Conservation (phyloP, 2,797 vertebrate genomes). For the Cryptoprocta ferox region DNA sequence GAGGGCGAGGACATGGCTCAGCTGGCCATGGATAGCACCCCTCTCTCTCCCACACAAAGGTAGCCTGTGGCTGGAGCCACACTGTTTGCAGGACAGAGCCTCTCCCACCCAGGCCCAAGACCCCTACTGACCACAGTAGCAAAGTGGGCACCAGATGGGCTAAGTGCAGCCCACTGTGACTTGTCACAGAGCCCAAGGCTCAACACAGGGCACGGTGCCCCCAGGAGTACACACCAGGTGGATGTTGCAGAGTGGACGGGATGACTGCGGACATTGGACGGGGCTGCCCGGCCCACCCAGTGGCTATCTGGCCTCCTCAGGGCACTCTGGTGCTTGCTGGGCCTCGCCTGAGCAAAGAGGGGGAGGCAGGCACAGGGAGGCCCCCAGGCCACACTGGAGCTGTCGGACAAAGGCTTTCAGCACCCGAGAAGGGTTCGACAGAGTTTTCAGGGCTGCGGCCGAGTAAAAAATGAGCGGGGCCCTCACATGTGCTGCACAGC, state of each 20-base stretch:
- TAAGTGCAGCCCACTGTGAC: not conserved
- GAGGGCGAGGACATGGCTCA: not conserved
- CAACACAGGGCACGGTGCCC: not conserved
- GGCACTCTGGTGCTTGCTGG: not conserved
- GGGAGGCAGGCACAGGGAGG: not conserved
- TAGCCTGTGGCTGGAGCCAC: not conserved
- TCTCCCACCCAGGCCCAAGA: not conserved
- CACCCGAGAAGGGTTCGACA: slow-evolving; percentile 51
- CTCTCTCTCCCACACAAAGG: not conserved
- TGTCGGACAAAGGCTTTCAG: slow-evolving; percentile 74
- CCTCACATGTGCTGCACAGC: slow-evolving; percentile 77
- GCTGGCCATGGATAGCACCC: not conserved
- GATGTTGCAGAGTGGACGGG: not conserved
- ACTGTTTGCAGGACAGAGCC: not conserved
- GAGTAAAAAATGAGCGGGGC: slow-evolving; percentile 70
- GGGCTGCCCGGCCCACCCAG: not conserved
- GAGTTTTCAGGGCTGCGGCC: slow-evolving; percentile 33
- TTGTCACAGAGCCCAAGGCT: not conserved
- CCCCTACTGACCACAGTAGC: not conserved
- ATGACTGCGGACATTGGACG: no score
- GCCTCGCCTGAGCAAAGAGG: not conserved
- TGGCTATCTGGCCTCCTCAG: not conserved
- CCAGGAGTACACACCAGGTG: not conserved
- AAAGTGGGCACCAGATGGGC: not conserved
- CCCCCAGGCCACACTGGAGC: slow-evolving; percentile 31